phyloP scores from a whole-genome alignment of 1,140 invertebrate genomes.

The Cherax destructor region DNA sequence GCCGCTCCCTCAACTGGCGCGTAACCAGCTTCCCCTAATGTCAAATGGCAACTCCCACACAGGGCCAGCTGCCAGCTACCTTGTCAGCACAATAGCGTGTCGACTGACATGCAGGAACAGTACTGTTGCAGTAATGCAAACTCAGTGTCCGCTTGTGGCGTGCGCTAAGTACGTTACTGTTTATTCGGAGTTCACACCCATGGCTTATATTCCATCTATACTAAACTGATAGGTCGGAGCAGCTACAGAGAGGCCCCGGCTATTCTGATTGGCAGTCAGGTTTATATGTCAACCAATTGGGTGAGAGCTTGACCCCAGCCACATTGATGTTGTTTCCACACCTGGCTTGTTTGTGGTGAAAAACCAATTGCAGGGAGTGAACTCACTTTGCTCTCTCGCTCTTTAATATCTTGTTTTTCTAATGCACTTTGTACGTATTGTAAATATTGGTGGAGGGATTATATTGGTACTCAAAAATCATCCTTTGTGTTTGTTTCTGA shows the following conservation, averaged over 20 bases:
- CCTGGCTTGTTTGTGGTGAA: background rate
- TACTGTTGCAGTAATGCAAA: background rate
- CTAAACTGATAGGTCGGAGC: no score
- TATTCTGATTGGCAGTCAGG: no score
- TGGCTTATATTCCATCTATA: no score
- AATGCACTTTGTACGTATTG: background rate
- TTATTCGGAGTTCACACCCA: no score
- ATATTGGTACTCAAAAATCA: no score
- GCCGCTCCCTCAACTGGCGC: background rate
- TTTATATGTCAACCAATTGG: no score
- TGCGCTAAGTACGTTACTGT: no score
- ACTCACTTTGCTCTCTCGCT: no score
- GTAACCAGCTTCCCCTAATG: background rate
- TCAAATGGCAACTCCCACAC: background rate
- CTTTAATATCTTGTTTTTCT: background rate
- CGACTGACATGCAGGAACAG: background rate
- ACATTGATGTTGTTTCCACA: background rate
- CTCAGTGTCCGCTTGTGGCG: background rate
- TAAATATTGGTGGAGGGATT: no score
- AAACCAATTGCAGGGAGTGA: background rate
- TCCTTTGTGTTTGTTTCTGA: no score
- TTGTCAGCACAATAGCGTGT: background rate
- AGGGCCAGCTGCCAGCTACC: background rate
- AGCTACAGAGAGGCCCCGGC: no score
- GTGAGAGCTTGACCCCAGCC: no score